Conservation (phyloP, 1,140 invertebrate genomes). For the Pachypsylla venusta region DNA sequence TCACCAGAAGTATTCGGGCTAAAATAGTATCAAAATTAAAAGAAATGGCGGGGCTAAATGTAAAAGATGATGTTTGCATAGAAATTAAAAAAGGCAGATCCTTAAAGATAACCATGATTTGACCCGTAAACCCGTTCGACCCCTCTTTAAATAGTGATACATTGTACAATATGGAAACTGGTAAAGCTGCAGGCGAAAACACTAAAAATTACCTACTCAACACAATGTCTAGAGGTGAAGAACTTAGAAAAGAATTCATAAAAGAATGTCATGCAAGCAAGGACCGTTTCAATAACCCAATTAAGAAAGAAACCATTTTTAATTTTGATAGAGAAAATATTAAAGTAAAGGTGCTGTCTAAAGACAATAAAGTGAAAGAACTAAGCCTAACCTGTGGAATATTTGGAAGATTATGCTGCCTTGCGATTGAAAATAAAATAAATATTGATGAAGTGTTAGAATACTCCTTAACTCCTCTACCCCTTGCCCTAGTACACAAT, state of each 20-base stretch:
- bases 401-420: background rate
- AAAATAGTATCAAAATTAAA: constrained; percentile 6
- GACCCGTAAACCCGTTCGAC: constrained; percentile 8
- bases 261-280: background rate
- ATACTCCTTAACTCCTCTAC: constrained; percentile 11
- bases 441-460: background rate
- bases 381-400: background rate
- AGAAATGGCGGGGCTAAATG: background rate
- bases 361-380: background rate
- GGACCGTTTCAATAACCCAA: constrained; percentile 9
- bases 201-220: constrained; percentile 9
- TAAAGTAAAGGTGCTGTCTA: background rate
- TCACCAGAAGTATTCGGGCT: constrained; percentile 3
- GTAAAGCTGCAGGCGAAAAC: background rate
- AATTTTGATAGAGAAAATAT: background rate
- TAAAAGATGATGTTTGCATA: background rate
- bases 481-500: constrained; percentile 1
- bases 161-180: constrained; percentile 6
- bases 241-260: constrained; percentile 4
- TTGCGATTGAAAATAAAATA: background rate
- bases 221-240: constrained; percentile 6
- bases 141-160: background rate
- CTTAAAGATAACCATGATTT: background rate
- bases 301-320: background rate
- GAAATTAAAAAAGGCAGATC: background rate